These are phyloP conservation scores for Vollenhovia emeryi DNA, from an alignment of 1,140 invertebrate genomes.

Conservation along the genomic window DNA sequence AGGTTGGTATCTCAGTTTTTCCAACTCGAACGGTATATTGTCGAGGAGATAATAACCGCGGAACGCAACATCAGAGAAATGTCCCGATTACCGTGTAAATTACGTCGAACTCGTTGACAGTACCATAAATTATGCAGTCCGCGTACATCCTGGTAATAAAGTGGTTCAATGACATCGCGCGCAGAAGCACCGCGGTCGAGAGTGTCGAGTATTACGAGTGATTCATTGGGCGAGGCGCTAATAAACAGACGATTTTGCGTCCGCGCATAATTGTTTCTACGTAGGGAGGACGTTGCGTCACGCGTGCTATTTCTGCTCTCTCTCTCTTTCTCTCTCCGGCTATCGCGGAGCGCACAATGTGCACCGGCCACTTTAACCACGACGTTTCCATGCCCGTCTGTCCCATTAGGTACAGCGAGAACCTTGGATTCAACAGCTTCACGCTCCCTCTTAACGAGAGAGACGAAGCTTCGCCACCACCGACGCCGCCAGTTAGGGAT, in stretches of 20 bases:
- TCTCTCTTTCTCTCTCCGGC: background rate
- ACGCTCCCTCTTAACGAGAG: conserved; percentile 83
- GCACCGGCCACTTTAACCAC: conserved; percentile 10
- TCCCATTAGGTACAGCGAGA: conserved; percentile 82
- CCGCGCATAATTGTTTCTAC: conserved; percentile 62
- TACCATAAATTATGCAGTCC: conserved; percentile 68
- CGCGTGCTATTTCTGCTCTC: conserved; percentile 33
- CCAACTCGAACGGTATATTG: background rate
- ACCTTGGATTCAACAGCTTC: conserved; percentile 83
- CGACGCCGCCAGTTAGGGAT: conserved; percentile 89
- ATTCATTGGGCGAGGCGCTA: conserved; percentile 64
- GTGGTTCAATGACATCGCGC: conserved; percentile 68
- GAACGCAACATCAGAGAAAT: conserved; percentile 39
- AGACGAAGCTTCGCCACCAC: conserved; percentile 85
- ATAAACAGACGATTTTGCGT: conserved; percentile 48
- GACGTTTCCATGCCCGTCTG: conserved; percentile 22
- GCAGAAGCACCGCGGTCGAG: background rate
- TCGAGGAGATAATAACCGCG: conserved; percentile 13
- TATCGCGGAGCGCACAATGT: background rate
- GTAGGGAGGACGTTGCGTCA: conserved; percentile 7
- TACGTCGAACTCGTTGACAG: conserved; percentile 67
- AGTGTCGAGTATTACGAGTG: conserved; percentile 42
- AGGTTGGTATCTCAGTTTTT: background rate
- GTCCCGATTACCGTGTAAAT: conserved; percentile 60
- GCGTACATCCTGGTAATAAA: conserved; percentile 68